Base-by-base conservation (phyloP, 2,888 invertebrate species). In the Coelinius sp. region DNA sequence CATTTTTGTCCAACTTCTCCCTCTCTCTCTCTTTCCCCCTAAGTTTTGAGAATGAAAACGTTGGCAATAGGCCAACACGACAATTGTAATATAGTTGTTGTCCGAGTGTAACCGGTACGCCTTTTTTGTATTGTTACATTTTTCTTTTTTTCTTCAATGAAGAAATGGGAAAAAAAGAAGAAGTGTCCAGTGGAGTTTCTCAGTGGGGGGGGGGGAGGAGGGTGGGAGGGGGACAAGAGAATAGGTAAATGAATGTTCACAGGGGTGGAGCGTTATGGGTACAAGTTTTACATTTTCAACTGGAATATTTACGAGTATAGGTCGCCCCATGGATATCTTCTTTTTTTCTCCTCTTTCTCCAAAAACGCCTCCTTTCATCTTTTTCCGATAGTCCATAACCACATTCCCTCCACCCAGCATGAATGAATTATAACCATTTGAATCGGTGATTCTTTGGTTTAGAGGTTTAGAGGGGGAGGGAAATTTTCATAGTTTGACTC, bases 51-150 rank as follows among this genome's bases (percentile, higher is more conserved):
- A 75, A 62, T 73, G 74, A 80, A 79, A 73, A 70, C 78, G 78
- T 78, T 80, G 76, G 77, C 73, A 73, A 77, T 75, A 67, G 74
- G 77, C 72, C 68, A 69, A 72, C 70, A 80, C 78, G 67, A 71
- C 75, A 77, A 85, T 84, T 84, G 84, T 82, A 78, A 80, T 77
- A 77, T 70, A 78, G 79, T 82, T 79, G 83, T 81, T 78, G 80
- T 73, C 75, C 82, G 75, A 81, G 76, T 82, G 81, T 83, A 84
- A 84, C 84, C 80, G 79, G 81, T 80, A 77, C 65, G 67, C 74
- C 74, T 76, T 73, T 75, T 71, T 56, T 75, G 71, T 75, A 72
- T 73, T 74, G 71, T 73, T 71, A 56, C 46, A 59, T 73, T 17
- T 31, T 31, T 20, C 31, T 73, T 17, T 31, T 31, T 20, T 59